Evolutionary conservation across 2,888 invertebrate species (phyloP).

Genomic region (Leucozona laternaria): DNA sequence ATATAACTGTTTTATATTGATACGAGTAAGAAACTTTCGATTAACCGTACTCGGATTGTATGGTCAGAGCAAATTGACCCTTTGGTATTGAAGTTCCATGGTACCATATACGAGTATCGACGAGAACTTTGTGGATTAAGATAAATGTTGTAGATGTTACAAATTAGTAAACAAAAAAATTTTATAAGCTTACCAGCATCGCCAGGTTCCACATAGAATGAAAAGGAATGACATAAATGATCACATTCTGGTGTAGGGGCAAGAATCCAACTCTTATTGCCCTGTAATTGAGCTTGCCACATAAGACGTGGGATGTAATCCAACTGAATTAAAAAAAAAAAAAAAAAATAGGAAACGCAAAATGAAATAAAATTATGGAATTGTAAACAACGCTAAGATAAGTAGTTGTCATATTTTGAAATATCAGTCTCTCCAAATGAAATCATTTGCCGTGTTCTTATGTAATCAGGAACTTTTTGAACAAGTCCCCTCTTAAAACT

Average conservation of each 20-base stretch:
- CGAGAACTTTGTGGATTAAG: constrained; percentile 86
- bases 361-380: constrained; percentile 83
- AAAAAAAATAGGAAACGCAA: neutral
- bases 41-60: constrained; percentile 96
- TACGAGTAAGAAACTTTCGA: neutral
- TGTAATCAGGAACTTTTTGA: neutral
- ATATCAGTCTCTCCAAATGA: neutral
- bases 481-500: constrained; percentile 79
- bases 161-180: neutral
- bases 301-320: constrained; percentile 95
- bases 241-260: constrained; percentile 95
- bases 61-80: constrained; percentile 92
- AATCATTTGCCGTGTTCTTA: neutral
- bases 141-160: neutral
- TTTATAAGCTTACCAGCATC: constrained; percentile 88
- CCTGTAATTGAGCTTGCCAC: constrained; percentile 96
- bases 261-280: constrained; percentile 93
- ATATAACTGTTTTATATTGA: neutral
- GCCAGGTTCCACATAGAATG: constrained; percentile 92
- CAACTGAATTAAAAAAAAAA: constrained; percentile 85
- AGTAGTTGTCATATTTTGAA: neutral
- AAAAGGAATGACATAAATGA: constrained; percentile 88
- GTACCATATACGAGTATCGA: constrained; percentile 96
- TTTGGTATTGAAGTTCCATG: constrained; percentile 93
- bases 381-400: neutral